Evolutionary conservation across 1,140 invertebrate species (phyloP), one percentile per base, ranked within the genome.

Genomic region (Eciton burchellii): DNA sequence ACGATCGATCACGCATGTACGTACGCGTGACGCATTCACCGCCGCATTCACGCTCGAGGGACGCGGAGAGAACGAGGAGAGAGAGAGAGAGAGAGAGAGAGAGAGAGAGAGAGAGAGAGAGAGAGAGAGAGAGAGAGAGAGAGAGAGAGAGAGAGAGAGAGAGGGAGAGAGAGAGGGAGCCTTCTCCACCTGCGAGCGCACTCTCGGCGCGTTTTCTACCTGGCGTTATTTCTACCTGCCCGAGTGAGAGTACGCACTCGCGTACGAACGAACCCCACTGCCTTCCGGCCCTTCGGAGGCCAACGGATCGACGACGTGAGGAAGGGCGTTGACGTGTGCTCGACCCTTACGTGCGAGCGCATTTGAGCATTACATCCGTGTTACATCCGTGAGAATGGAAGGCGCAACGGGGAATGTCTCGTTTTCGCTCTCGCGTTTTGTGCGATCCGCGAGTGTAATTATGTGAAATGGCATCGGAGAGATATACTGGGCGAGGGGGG

Each of bases 1-100:
- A 88, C 85, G 81, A 90, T 91, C 85, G 71, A 84, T 84, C 86
- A 87, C 76, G 76, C 71, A 87, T 81, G 89, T 86, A 88, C 70
- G 76, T 81, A 88, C 83, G 76, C 82, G 87, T 73, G 49, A 71
- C 68, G 47, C 47, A 21, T 45, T 65, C 65, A 59, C 43, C 26
- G 9, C 3, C 29, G 56, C 71, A 56, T n/a, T n/a, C n/a, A 47
- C 16, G 11, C 47, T 21, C 57, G 57, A 47, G 24, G 41, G 19
- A 45, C 5, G 14, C 26, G 29, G 19, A n/a, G 5, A 26, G 4
- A 4, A 57, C 49, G 24, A 35, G n/a, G 24, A 65, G 60, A 9
- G 19, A 52, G 19, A 35, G 79, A 82, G 73, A 41, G 59, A 83
- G 41, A n/a, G 19, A n/a, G 5, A 26, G 4, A 4, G 52, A 43